These are phyloP conservation scores for Microcebus jonahi DNA, from an alignment of 2,113 vertebrate species.

Conservation along the genomic window DNA sequence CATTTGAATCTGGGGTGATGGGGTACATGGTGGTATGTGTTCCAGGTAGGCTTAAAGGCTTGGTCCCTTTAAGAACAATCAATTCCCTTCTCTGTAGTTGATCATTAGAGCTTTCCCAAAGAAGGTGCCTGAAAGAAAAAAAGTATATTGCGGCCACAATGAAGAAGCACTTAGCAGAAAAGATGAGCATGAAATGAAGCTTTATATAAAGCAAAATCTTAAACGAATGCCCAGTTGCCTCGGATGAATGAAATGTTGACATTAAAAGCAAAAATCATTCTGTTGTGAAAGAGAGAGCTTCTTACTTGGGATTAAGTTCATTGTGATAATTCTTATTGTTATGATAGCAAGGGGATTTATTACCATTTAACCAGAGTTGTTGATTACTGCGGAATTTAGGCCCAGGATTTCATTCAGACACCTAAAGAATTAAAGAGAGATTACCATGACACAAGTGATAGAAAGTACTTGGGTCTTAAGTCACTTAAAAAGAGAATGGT, in stretches of 20 bases:
- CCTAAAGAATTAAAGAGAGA: background rate
- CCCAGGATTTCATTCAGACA: background rate
- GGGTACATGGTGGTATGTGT: background rate
- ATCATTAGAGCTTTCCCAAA: background rate
- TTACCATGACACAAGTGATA: background rate
- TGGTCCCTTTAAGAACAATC: background rate
- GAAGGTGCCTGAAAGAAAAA: background rate
- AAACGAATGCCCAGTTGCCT: background rate
- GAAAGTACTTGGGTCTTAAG: background rate
- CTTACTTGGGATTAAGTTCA: background rate
- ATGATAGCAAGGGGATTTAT: background rate
- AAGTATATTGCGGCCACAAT: background rate
- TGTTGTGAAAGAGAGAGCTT: background rate
- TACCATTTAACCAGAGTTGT: background rate
- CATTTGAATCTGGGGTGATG: background rate
- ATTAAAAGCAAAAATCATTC: background rate
- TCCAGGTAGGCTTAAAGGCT: background rate
- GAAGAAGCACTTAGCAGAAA: background rate
- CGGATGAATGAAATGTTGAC: background rate
- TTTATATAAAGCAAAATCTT: slow-evolving; percentile 9
- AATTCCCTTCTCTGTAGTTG: background rate
- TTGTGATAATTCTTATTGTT: background rate
- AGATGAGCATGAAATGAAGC: background rate
- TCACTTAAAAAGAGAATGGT: background rate
- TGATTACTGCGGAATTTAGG: background rate